Percentiles rank a stretch among this genome's conserved stretches.
Conservation (phyloP, 2,113 vertebrate species). For the Panurus biarmicus region DNA sequence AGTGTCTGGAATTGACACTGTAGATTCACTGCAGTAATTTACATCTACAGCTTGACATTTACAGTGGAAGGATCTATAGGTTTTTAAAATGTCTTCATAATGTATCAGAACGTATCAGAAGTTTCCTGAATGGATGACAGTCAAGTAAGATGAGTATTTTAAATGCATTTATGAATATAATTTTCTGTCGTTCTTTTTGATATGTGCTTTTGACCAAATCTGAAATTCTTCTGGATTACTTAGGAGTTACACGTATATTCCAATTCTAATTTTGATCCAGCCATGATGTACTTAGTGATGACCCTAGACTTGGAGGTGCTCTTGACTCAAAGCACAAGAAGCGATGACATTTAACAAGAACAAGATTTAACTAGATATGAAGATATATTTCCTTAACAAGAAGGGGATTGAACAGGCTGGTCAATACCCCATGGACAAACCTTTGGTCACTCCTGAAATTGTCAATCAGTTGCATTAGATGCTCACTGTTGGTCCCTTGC, state of each 20-base stretch:
- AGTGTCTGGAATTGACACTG: not conserved
- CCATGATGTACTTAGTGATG: not conserved
- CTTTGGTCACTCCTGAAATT: not conserved
- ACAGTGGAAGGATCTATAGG: not conserved
- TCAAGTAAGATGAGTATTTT: not conserved
- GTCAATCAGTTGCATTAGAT: not conserved
- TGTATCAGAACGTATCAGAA: not conserved
- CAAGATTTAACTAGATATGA: not conserved
- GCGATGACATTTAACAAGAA: not conserved
- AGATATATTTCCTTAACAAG: not conserved
- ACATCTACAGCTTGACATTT: not conserved
- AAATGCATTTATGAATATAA: not conserved
- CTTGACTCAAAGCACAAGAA: not conserved
- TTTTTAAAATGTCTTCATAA: not conserved
- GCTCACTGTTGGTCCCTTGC: not conserved
- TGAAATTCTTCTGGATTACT: not conserved
- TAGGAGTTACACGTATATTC: not conserved
- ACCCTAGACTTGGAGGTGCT: not conserved
- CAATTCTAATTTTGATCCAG: not conserved
- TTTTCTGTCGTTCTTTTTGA: not conserved
- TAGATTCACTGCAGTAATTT: not conserved
- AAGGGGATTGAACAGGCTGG: not conserved
- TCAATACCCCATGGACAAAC: accelerated
- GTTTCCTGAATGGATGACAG: not conserved
- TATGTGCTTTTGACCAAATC: not conserved